A percentile compares a stretch with the other conserved stretches of the same genome.
These are phyloP conservation scores for Nephrocerus scutellatus DNA, from an alignment of 2,888 invertebrate genomes.

Conservation along the genomic window DNA sequence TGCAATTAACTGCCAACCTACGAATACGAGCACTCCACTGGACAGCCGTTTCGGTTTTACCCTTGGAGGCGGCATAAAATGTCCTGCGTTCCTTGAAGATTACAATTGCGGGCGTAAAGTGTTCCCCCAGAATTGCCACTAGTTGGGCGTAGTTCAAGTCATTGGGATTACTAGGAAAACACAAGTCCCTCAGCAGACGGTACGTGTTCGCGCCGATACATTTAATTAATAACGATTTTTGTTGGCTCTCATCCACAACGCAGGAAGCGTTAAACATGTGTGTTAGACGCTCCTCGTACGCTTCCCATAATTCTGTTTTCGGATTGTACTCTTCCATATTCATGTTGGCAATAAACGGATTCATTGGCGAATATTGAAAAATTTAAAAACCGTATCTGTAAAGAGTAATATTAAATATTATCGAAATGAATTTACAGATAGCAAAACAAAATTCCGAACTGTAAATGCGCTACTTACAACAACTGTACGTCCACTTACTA, in stretches of 20 bases:
- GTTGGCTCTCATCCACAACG: constrained; percentile 13
- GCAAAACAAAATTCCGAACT: too few relatives aligned
- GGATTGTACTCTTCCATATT: too few relatives aligned
- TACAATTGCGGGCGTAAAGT: constrained; percentile 15
- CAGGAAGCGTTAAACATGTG: constrained; percentile 16
- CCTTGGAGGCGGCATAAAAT: constrained; percentile 11
- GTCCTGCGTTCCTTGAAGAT: constrained; percentile 16
- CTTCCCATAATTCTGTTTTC: constrained; percentile 18
- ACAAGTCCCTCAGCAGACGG: constrained; percentile 15
- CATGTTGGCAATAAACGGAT: too few relatives aligned
- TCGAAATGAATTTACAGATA: too few relatives aligned
- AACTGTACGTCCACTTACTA: too few relatives aligned
- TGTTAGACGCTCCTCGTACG: constrained; percentile 16
- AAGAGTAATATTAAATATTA: too few relatives aligned
- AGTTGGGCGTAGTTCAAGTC: constrained; percentile 15
- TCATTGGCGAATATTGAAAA: too few relatives aligned
- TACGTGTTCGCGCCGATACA: constrained; percentile 13
- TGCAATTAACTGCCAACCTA: constrained; percentile 15
- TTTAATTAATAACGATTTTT: constrained; percentile 15
- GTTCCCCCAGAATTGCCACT: constrained; percentile 7
- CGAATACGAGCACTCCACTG: constrained; percentile 15
- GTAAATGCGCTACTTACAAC: too few relatives aligned
- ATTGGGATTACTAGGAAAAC: constrained; percentile 15
- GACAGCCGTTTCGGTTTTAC: constrained; percentile 12
- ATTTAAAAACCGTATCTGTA: too few relatives aligned